Percentiles rank a stretch among this genome's conserved stretches.
Evolutionary conservation across 2,797 vertebrate species (phyloP).

Genomic region (Semotilus atromaculatus): DNA sequence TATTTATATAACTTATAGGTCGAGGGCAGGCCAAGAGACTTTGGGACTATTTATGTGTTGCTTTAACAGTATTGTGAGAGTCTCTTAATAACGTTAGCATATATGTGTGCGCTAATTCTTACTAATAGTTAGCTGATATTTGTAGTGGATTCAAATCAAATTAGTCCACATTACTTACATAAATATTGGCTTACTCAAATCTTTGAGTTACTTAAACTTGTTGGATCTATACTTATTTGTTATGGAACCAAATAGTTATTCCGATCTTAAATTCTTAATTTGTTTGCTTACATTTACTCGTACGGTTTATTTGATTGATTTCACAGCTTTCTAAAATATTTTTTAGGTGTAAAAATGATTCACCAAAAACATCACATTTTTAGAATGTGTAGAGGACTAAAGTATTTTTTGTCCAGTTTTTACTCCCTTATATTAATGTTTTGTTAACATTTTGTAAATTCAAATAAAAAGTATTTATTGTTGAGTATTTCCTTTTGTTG

Average conservation of each 20-base stretch:
- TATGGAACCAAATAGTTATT: background rate
- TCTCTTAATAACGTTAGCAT: background rate
- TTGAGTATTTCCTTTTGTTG: background rate
- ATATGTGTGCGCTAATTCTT: background rate
- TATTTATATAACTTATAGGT: background rate
- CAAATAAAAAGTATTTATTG: slow-evolving; percentile 38
- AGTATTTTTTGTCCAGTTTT: background rate
- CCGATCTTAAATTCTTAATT: background rate
- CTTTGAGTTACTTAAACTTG: background rate
- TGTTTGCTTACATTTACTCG: background rate
- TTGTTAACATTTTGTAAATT: slow-evolving; percentile 60
- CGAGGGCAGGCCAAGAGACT: background rate
- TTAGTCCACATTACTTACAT: background rate
- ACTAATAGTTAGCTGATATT: background rate
- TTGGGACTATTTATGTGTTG: background rate
- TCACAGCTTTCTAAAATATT: background rate
- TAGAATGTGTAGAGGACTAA: background rate
- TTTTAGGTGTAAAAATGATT: background rate
- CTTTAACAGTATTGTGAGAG: background rate
- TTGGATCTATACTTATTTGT: background rate
- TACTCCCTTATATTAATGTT: slow-evolving; percentile 44
- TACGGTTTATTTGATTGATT: background rate
- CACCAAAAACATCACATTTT: background rate
- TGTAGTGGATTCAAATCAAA: background rate
- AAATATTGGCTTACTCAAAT: background rate